These are phyloP conservation scores for Dissostichus mawsoni DNA, from an alignment of 2,113 vertebrate genomes.

Conservation along the genomic window DNA sequence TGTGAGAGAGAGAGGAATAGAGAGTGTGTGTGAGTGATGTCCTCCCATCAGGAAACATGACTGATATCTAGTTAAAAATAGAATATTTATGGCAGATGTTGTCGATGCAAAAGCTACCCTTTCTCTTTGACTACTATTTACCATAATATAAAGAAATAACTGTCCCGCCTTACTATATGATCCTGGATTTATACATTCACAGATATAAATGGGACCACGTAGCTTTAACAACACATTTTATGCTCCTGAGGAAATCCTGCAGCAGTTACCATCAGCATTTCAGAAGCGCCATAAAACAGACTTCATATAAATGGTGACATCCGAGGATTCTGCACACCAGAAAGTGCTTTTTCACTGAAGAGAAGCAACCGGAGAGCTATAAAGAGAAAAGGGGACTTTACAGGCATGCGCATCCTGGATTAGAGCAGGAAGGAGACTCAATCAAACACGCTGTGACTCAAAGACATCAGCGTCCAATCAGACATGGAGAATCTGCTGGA, in stretches of 20 bases:
- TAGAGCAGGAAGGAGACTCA: neutral
- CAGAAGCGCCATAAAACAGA: constrained; percentile 19
- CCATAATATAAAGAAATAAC: constrained; percentile 21
- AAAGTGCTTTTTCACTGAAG: constrained; percentile 7
- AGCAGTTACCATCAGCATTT: constrained; percentile 36
- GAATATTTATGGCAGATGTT: neutral
- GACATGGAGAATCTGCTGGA: neutral
- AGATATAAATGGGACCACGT: constrained; percentile 9
- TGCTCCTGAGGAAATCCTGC: constrained; percentile 17
- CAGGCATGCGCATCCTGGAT: constrained; percentile 5
- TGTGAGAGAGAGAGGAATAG: neutral
- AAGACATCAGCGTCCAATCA: constrained; percentile 21
- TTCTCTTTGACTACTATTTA: neutral
- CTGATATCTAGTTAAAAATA: neutral
- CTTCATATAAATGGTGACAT: constrained; percentile 27
- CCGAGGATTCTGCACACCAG: neutral
- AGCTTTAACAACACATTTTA: constrained; percentile 28
- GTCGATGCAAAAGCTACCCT: neutral
- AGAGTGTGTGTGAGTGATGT: neutral
- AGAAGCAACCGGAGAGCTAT: neutral
- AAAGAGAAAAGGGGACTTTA: neutral
- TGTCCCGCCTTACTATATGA: neutral
- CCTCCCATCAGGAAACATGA: neutral
- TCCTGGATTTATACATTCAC: constrained; percentile 5
- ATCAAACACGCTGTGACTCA: constrained; percentile 9